A percentile compares a stretch with the other conserved stretches of the same genome.
Conservation (phyloP, 30 jellyfish, hydroid and myxozoan species). For the Cassiopea andromeda region DNA sequence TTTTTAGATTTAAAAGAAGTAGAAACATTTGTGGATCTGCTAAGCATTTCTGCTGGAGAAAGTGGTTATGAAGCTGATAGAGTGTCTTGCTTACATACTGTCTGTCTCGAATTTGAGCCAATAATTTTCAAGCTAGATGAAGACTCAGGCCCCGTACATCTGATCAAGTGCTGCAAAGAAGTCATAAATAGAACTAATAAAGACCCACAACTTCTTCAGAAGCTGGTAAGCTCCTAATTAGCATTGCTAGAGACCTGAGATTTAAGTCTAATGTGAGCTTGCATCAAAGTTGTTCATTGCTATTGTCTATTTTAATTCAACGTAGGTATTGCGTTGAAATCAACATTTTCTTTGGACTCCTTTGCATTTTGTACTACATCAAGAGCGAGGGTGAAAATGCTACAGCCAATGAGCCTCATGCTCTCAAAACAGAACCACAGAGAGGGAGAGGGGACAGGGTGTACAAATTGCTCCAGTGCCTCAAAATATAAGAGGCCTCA, state of each 20-base stretch:
- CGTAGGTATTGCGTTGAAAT: too few species aligned
- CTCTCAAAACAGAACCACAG: too few species aligned
- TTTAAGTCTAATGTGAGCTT: neutral
- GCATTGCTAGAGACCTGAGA: neutral
- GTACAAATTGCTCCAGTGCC: too few species aligned
- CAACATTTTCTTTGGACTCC: too few species aligned
- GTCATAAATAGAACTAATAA: slow-evolving; percentile 10
- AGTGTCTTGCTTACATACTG: slow-evolving; percentile 68
- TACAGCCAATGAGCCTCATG: too few species aligned
- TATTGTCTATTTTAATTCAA: too few species aligned
- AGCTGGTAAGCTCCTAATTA: slow-evolving; percentile 51
- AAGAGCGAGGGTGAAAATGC: too few species aligned
- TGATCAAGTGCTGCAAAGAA: slow-evolving; percentile 43
- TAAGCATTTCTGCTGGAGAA: slow-evolving; percentile 89
- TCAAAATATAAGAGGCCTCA: too few species aligned
- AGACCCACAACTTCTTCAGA: slow-evolving; percentile 45
- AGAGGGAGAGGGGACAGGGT: too few species aligned
- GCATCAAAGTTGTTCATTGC: neutral
- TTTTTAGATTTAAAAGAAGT: slow-evolving; percentile 73
- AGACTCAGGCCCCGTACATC: slow-evolving; percentile 60
- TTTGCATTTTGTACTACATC: too few species aligned
- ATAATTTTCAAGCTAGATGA: slow-evolving; percentile 48
- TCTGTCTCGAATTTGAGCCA: slow-evolving; percentile 74
- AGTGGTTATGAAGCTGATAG: slow-evolving; percentile 79
- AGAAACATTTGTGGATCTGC: slow-evolving; percentile 79